Evolutionary conservation across 2,113 vertebrate genomes (phyloP).

Genomic region (Mormyrus iriodes): DNA sequence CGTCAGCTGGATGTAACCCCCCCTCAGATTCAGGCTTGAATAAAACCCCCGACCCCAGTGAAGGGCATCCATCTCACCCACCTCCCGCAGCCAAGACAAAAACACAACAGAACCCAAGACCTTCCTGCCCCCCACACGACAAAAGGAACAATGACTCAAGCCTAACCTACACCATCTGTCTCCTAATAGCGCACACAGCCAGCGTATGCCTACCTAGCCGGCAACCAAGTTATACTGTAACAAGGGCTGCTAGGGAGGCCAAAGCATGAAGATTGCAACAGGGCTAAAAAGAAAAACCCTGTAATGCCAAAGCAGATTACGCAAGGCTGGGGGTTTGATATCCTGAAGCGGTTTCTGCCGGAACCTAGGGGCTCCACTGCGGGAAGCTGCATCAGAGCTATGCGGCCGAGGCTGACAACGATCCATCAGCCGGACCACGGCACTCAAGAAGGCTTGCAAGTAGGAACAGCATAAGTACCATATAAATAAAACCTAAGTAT

Average conservation of each 20-base stretch:
- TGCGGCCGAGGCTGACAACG: background rate
- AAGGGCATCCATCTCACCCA: conserved; percentile 28
- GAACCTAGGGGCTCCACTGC: background rate
- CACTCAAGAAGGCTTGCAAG: background rate
- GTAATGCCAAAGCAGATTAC: background rate
- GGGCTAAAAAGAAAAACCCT: background rate
- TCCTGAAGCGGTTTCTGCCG: background rate
- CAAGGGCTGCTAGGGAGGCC: background rate
- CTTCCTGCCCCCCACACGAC: background rate
- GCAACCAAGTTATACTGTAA: background rate
- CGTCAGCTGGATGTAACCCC: background rate
- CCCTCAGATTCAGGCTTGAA: conserved; percentile 19
- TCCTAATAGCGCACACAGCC: background rate
- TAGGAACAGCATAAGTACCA: background rate
- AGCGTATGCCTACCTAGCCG: background rate
- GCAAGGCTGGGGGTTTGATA: background rate
- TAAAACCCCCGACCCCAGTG: background rate
- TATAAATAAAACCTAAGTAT: background rate
- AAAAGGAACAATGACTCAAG: background rate
- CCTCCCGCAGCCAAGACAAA: background rate
- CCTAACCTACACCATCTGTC: background rate
- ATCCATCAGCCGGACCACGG: background rate
- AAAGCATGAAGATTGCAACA: background rate
- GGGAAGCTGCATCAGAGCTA: background rate
- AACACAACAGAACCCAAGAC: background rate